A percentile compares a stretch with the other conserved stretches of the same genome.
Conservation (phyloP, 2,888 invertebrate species). For the Andrena chrysosceles region DNA sequence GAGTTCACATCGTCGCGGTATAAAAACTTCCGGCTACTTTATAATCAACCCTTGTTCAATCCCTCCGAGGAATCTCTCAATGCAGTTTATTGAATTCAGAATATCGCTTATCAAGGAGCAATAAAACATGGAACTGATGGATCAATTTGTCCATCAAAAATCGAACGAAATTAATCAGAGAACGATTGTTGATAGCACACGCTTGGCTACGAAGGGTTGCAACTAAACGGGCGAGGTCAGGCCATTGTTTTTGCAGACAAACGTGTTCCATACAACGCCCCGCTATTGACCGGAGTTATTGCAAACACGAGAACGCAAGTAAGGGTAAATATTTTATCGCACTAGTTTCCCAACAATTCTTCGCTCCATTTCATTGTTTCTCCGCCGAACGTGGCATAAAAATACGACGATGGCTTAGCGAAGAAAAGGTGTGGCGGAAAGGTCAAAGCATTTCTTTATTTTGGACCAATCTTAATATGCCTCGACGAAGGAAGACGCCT, state of each 20-base stretch:
- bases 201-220: too few species aligned
- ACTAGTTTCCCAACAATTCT: not conserved
- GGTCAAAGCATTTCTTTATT: not conserved
- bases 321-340: constrained; percentile 17
- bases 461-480: not conserved
- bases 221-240: not conserved
- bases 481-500: not conserved
- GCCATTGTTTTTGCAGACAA: not conserved
- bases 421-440: not conserved
- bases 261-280: not conserved
- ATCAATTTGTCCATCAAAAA: not conserved
- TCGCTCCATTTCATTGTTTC: not conserved
- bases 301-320: not conserved
- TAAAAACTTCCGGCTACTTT: not conserved
- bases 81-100: not conserved
- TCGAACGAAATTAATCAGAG: not conserved
- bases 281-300: not conserved
- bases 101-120: not conserved
- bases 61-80: not conserved
- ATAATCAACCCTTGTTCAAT: not conserved
- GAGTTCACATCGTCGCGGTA: not conserved
- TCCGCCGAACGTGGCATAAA: not conserved
- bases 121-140: too few species aligned
- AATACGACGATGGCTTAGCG: too few species aligned
- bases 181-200: too few species aligned